A percentile compares a stretch with the other conserved stretches of the same genome.
These are phyloP conservation scores for Trematocara nigrifrons DNA, from an alignment of 2,113 vertebrate species.

Conservation along the genomic window DNA sequence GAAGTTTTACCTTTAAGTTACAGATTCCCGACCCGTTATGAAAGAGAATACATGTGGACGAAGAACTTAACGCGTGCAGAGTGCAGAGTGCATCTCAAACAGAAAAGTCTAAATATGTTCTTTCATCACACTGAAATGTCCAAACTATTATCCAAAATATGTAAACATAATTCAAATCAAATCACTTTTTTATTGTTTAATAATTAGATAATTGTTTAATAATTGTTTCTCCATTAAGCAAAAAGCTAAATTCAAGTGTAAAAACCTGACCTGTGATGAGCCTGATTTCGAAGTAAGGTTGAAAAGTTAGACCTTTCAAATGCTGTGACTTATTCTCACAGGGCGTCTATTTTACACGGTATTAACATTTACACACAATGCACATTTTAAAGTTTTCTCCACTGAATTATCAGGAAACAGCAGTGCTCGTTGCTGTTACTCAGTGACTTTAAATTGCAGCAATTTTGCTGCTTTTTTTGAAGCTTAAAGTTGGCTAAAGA, in stretches of 20 bases:
- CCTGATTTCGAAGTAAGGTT: not conserved
- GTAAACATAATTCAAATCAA: not conserved
- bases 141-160: not conserved
- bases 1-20: not conserved
- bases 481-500: not conserved
- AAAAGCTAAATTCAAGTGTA: not conserved
- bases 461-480: not conserved
- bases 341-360: not conserved
- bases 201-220: too few species aligned
- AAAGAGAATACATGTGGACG: not conserved
- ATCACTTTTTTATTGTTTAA: too few species aligned
- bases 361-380: not conserved
- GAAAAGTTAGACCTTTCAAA: not conserved
- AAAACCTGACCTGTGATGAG: not conserved
- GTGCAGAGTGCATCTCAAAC: not conserved
- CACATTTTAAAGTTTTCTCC: not conserved
- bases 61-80: not conserved
- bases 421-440: not conserved
- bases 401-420: not conserved
- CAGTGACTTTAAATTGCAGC: not conserved
- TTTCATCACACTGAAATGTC: not conserved
- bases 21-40: not conserved
- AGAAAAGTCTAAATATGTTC: not conserved
- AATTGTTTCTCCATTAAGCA: not conserved
- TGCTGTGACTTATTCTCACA: not conserved